Conservation (phyloP, 2,888 invertebrate species). For the Aphodius sticticus region DNA sequence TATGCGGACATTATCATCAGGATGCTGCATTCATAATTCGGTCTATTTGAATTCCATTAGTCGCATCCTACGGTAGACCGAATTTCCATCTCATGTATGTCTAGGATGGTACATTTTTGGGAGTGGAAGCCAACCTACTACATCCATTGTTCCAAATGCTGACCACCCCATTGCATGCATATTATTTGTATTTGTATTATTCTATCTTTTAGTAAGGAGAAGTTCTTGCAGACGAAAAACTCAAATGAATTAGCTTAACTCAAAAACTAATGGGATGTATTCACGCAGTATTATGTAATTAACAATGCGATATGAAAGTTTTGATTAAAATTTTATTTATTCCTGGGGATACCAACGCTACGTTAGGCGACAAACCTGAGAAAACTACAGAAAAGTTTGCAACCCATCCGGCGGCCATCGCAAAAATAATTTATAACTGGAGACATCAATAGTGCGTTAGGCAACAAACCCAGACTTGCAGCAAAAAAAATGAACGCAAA, state of each 20-base stretch:
- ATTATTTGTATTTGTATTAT: no score
- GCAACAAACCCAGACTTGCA: neutral
- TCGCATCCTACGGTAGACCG: neutral
- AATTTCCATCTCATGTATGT: constrained; percentile 4
- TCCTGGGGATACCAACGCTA: no score
- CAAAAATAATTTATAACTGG: neutral
- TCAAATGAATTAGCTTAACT: no score
- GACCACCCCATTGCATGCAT: neutral
- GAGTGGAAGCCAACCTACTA: neutral
- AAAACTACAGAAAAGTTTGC: no score
- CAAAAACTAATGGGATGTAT: no score
- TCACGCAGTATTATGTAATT: no score
- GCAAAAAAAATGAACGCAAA: neutral
- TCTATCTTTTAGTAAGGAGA: no score
- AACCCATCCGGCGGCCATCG: no score
- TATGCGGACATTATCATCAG: constrained; percentile 4
- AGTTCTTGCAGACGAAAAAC: no score
- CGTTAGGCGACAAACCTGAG: no score
- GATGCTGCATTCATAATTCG: constrained; percentile 4
- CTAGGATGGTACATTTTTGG: constrained; percentile 4
- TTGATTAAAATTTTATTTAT: no score
- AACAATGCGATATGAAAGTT: no score
- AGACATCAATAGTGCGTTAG: neutral
- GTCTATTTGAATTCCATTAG: constrained; percentile 4
- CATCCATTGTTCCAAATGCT: neutral